Base-by-base conservation (phyloP, 2,113 vertebrate genomes). In the Oncorhynchus kisutch region DNA sequence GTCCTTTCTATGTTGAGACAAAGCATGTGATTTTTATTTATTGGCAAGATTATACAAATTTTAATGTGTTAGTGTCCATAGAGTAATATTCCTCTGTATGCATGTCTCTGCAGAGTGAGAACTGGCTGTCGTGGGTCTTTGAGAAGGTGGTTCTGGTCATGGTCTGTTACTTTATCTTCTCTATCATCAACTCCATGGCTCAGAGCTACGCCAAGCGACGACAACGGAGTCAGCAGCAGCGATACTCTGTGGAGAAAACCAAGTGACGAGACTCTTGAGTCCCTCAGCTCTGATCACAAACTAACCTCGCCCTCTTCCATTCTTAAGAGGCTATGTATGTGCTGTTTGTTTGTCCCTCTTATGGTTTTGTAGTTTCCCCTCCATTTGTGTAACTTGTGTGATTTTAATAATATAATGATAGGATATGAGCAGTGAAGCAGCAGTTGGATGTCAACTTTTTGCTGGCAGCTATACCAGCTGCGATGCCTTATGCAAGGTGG, bases 161-260 rank as follows among this genome's bases (percentile, higher is more conserved):
- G 98, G 97, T 99, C 90, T 96, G 94, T 94, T 99, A 99, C 88
- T 99, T 99, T 88, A 94, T 99, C 91, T 92, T 95, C 60, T 99
- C 98, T 84, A 99, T 99, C 85, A 88, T 99, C 92, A 98, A 99
- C 94, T 99, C 97, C 89, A 98, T 96, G 97, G 98, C 98, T 81
- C 98, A 99, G 88, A 99, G 96, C 90, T 98, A 99, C 78, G 95
- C 94, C 93, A 99, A 97, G 89, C 93, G 96, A 69, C 91, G 96
- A 87, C 97, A 98, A 51, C 49, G 2, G 14, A 51, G 49, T 54
- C 51, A 18, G 87, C 96, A 96, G 91, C 94, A 91, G 89, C 94
- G 93, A 87, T 93, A 95, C 92, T 96, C 94, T 0, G 95, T 97
- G 83, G 96, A 96, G 90, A 99, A 99, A 91, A 98, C 94, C 75